phyloP scores from a whole-genome alignment of 2,888 invertebrate genomes.

The Dasysyrphus albostriatus region DNA sequence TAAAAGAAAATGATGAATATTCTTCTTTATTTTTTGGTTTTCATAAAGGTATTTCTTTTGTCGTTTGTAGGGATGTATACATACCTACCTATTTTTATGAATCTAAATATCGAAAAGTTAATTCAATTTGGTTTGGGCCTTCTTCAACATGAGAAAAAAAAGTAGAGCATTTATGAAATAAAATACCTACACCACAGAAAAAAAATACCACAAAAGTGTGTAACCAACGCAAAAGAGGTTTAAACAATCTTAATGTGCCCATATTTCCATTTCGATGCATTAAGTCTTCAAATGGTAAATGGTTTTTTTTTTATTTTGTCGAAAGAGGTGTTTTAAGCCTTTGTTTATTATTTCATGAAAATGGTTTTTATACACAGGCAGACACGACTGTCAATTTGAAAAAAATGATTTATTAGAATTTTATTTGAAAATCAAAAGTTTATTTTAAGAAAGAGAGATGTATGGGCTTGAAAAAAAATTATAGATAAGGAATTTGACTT shows the following conservation, averaged over 20 bases:
- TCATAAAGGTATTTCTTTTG: constrained; percentile 33
- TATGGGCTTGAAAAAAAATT: neutral
- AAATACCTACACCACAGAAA: neutral
- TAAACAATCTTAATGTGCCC: constrained; percentile 14
- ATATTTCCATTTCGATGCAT: constrained; percentile 18
- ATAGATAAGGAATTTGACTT: neutral
- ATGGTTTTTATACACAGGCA: constrained; percentile 1
- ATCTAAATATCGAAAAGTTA: constrained; percentile 34
- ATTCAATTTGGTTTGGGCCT: constrained; percentile 35
- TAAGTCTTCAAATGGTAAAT: constrained; percentile 23
- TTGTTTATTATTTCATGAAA: constrained; percentile 27
- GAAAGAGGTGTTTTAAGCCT: constrained; percentile 29
- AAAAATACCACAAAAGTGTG: constrained; percentile 15
- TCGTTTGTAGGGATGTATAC: too few relatives aligned
- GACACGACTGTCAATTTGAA: constrained; percentile 7
- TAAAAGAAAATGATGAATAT: constrained; percentile 38
- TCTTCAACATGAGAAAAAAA: neutral
- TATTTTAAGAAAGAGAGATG: neutral
- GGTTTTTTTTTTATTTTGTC: neutral
- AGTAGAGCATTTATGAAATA: neutral
- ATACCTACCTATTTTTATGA: constrained; percentile 16
- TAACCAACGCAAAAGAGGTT: constrained; percentile 20
- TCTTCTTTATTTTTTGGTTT: constrained; percentile 12
- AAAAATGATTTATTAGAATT: constrained; percentile 23
- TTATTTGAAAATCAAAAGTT: constrained; percentile 19